A percentile compares a stretch with the other conserved stretches of the same genome.
phyloP scores from a whole-genome alignment of 2,888 invertebrate genomes.

The Erebia epiphron region DNA sequence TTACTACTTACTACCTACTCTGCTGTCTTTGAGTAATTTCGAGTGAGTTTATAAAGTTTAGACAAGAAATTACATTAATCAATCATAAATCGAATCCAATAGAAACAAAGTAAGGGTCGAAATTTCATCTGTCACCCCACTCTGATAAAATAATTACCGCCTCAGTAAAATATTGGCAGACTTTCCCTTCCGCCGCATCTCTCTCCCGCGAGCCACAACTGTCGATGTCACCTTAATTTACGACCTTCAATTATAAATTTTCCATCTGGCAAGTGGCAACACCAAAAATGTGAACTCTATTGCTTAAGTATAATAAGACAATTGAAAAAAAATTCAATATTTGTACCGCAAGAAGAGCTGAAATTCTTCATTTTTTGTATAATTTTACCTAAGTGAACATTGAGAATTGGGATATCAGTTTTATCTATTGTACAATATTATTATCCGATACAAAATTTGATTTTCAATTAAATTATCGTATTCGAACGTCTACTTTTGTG shows the following conservation, averaged over 20 bases:
- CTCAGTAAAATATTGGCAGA: conserved; percentile 77
- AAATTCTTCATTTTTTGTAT: neutral
- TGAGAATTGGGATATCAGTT: no score
- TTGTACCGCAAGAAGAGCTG: neutral
- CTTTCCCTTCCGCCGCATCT: conserved; percentile 56
- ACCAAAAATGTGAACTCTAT: conserved; percentile 25
- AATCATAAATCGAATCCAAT: conserved; percentile 59
- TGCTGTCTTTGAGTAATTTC: neutral
- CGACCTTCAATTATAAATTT: conserved; percentile 82
- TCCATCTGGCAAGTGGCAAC: conserved; percentile 57
- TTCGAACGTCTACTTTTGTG: no score
- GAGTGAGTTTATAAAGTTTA: neutral
- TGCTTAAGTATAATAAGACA: neutral
- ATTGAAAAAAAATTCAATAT: neutral
- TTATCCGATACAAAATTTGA: no score
- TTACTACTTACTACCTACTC: no score
- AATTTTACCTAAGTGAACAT: no score
- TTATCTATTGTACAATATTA: no score
- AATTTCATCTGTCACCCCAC: conserved; percentile 63
- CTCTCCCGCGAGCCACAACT: conserved; percentile 70
- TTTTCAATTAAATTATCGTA: no score
- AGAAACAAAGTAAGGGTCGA: conserved; percentile 56
- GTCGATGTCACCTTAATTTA: conserved; percentile 84
- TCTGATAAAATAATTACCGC: conserved; percentile 77
- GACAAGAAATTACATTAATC: conserved; percentile 44